These are phyloP conservation scores for Novumbra hubbsi DNA, from an alignment of 2,797 vertebrate species.

Conservation along the genomic window DNA sequence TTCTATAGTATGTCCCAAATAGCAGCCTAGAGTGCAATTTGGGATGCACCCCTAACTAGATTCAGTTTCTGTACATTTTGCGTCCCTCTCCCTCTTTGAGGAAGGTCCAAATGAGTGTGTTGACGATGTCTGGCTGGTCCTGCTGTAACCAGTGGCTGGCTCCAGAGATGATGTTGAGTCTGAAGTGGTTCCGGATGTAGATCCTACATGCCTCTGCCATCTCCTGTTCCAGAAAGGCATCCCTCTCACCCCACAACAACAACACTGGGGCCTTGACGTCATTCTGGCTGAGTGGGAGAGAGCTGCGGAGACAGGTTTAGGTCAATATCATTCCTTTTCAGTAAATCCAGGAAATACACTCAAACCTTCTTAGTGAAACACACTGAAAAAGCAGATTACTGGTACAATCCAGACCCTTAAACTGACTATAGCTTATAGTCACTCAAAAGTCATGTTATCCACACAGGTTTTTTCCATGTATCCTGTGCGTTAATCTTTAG, in stretches of 20 bases:
- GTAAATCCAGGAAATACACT: background rate
- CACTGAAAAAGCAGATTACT: background rate
- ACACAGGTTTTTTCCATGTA: background rate
- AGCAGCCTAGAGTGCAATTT: slow-evolving; percentile 5
- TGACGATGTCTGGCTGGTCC: slow-evolving; percentile 96
- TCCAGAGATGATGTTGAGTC: slow-evolving; percentile 91
- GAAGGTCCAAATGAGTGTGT: slow-evolving; percentile 98
- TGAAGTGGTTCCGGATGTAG: slow-evolving; percentile 93
- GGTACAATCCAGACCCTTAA: background rate
- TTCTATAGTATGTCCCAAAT: background rate
- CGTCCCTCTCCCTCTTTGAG: slow-evolving; percentile 90
- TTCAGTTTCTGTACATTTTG: slow-evolving; percentile 80
- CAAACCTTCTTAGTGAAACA: background rate
- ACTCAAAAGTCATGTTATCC: no score
- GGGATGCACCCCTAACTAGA: background rate
- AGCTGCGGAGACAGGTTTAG: slow-evolving; percentile 63
- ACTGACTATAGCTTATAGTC: no score
- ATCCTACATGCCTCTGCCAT: slow-evolving; percentile 93
- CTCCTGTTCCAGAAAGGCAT: slow-evolving; percentile 92
- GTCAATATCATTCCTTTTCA: background rate
- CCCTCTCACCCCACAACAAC: slow-evolving; percentile 92
- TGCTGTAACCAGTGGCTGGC: slow-evolving; percentile 98
- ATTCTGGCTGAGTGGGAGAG: slow-evolving; percentile 86
- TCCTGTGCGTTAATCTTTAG: slow-evolving; percentile 13
- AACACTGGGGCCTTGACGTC: slow-evolving; percentile 89